Conservation (phyloP, 1,140 invertebrate species). For the Lepidotrigona ventralis region DNA sequence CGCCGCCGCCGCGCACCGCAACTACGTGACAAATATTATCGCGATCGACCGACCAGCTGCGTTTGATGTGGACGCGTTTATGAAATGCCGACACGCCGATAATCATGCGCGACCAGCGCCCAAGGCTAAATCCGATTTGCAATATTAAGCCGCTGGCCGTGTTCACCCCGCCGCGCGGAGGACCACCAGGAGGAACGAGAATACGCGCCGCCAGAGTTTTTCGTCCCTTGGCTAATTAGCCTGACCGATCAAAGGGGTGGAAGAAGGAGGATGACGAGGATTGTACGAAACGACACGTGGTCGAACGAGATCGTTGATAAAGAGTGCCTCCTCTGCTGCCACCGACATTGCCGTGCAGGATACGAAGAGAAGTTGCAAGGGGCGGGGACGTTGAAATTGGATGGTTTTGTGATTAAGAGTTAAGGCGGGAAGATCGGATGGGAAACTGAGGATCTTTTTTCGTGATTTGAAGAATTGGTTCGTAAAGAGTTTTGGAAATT, state of each 20-base stretch:
- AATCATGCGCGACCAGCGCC: constrained; percentile 64
- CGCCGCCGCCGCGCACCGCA: constrained; percentile 61
- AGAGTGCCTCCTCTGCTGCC: neutral
- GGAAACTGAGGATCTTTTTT: neutral
- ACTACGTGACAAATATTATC: constrained; percentile 70
- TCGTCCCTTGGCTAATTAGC: constrained; percentile 33
- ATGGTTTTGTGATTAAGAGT: neutral
- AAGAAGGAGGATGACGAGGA: no score
- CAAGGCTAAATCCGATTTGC: constrained; percentile 67
- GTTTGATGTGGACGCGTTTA: constrained; percentile 69
- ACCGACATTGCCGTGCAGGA: neutral
- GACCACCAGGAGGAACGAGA: neutral
- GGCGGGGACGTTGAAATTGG: neutral
- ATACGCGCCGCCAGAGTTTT: neutral
- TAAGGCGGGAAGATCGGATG: neutral
- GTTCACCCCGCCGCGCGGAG: neutral
- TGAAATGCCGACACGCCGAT: constrained; percentile 67
- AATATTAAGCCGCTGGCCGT: constrained; percentile 56
- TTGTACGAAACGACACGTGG: constrained; percentile 11
- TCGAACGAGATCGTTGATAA: constrained; percentile 9
- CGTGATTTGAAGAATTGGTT: neutral
- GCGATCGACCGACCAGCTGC: constrained; percentile 65
- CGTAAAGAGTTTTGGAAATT: no score
- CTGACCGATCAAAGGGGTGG: no score
- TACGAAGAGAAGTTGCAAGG: neutral